phyloP scores from a whole-genome alignment of 2,113 vertebrate genomes.

The Abramis brama region DNA sequence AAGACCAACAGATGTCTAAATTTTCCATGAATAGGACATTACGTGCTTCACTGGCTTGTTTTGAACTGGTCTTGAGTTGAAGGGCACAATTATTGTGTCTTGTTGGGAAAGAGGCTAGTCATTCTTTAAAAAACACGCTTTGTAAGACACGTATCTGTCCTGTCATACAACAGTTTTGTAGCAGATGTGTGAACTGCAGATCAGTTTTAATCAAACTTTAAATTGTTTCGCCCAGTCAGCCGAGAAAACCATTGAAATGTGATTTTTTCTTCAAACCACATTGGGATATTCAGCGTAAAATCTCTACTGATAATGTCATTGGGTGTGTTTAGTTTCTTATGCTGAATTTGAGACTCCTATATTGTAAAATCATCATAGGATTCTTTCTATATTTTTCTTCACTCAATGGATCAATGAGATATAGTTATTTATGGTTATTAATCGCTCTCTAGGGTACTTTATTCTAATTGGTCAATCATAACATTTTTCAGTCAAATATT shows the following conservation, averaged over 20 bases:
- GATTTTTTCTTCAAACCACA: not conserved
- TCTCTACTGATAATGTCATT: too few relatives aligned
- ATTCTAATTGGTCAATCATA: not conserved
- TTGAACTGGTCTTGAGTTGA: constrained; percentile 47
- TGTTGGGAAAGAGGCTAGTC: constrained; percentile 12
- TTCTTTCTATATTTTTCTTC: not conserved
- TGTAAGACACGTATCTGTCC: not conserved
- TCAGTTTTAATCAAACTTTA: not conserved
- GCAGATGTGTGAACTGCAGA: not conserved
- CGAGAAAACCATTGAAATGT: not conserved
- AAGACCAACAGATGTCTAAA: constrained; percentile 48
- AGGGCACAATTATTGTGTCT: constrained; percentile 32
- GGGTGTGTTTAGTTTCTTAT: too few relatives aligned
- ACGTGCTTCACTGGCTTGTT: constrained; percentile 47
- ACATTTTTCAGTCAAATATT: not conserved
- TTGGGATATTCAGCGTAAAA: too few relatives aligned
- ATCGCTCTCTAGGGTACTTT: not conserved
- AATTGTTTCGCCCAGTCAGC: not conserved
- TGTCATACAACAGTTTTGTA: not conserved
- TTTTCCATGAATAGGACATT: constrained; percentile 50
- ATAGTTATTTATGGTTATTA: not conserved
- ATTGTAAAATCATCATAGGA: not conserved
- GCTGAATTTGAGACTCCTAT: not conserved
- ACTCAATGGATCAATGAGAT: not conserved
- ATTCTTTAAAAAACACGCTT: constrained; percentile 19